phyloP scores from a whole-genome alignment of 2,113 vertebrate species.

The Charadrius vociferus region DNA sequence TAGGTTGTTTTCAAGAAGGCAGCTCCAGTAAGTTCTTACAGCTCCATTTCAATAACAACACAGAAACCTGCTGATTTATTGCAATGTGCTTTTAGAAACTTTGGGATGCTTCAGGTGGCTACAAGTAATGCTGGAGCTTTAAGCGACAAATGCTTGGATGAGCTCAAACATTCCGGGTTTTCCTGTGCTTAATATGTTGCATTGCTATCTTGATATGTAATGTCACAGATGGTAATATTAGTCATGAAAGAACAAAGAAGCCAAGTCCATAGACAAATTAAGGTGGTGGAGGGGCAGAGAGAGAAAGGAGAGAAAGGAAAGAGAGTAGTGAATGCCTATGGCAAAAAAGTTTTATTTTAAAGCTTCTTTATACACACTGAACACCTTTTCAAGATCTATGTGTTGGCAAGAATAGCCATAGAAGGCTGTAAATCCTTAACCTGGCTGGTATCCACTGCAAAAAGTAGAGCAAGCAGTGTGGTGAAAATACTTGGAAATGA shows the following conservation, averaged over 20 bases:
- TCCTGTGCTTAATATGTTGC: conserved; percentile 80
- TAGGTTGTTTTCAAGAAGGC: neutral
- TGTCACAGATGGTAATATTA: conserved; percentile 86
- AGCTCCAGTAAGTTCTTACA: neutral
- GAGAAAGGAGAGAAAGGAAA: neutral
- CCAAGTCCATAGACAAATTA: conserved; percentile 77
- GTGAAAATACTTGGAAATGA: conserved; percentile 77
- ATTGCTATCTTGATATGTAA: conserved; percentile 84
- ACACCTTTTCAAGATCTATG: conserved; percentile 63
- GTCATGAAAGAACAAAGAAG: conserved; percentile 84
- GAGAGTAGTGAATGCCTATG: neutral
- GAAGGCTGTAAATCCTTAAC: conserved; percentile 66
- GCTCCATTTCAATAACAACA: conserved; percentile 12
- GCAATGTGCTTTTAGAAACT: conserved; percentile 26
- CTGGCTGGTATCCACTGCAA: conserved; percentile 70
- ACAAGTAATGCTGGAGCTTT: conserved; percentile 63
- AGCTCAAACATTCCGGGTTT: conserved; percentile 74
- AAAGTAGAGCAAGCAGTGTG: conserved; percentile 65
- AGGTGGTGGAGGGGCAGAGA: conserved; percentile 56
- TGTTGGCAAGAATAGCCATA: conserved; percentile 51
- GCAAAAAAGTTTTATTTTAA: conserved; percentile 62
- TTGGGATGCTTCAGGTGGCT: conserved; percentile 71
- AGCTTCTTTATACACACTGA: conserved; percentile 48
- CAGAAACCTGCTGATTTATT: conserved; percentile 56
- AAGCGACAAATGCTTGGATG: conserved; percentile 75